Conservation (phyloP, 2,888 invertebrate species). For the Stenoptilia bipunctidactyla region DNA sequence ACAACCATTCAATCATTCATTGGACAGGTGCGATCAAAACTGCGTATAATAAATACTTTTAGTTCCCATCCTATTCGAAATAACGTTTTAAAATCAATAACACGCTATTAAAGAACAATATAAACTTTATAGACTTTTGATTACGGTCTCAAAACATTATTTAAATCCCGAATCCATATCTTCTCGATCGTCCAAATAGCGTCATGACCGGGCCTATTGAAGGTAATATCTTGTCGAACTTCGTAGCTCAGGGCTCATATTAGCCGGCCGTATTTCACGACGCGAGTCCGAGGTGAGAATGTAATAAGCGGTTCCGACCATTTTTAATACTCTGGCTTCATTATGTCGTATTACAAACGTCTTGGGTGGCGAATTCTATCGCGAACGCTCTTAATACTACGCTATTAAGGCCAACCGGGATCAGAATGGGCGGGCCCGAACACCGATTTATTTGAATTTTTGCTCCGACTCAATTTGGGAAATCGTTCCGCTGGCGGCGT, state of each 20-base stretch:
- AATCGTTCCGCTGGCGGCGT: constrained; percentile 64
- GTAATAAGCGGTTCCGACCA: constrained; percentile 67
- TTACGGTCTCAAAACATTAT: too few species aligned
- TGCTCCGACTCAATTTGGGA: constrained; percentile 69
- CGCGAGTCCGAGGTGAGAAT: constrained; percentile 64
- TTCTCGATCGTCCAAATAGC: neutral
- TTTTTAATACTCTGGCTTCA: constrained; percentile 71
- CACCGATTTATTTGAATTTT: constrained; percentile 70
- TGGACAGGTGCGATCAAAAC: too few species aligned
- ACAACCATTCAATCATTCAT: too few species aligned
- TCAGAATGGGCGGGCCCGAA: constrained; percentile 43
- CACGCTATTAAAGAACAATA: too few species aligned
- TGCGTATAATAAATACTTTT: too few species aligned
- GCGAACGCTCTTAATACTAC: constrained; percentile 63
- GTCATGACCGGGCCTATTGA: neutral
- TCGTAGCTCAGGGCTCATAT: constrained; percentile 40
- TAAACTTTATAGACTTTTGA: too few species aligned
- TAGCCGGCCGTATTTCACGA: constrained; percentile 64
- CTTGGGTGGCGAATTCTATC: constrained; percentile 71
- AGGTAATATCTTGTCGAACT: constrained; percentile 16
- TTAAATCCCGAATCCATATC: too few species aligned
- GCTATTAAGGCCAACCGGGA: constrained; percentile 56
- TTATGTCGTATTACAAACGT: constrained; percentile 68
- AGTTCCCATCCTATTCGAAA: too few species aligned
- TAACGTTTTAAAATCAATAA: too few species aligned